These are phyloP conservation scores for Numida meleagris DNA, from an alignment of 2,113 vertebrate species.

Conservation along the genomic window DNA sequence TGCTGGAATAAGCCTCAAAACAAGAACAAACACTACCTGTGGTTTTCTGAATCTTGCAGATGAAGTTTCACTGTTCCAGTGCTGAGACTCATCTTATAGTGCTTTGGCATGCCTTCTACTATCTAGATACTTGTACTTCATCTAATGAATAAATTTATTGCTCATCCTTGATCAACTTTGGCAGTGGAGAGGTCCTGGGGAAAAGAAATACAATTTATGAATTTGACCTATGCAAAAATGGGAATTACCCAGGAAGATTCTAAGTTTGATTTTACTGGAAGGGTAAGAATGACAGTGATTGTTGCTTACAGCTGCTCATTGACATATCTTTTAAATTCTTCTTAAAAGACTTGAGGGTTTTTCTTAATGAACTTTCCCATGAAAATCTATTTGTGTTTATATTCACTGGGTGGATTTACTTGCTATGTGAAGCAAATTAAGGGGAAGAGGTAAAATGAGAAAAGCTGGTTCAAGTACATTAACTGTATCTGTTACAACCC, in stretches of 20 bases:
- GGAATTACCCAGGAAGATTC: conserved; percentile 15
- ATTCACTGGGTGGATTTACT: conserved; percentile 47
- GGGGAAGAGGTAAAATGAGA: not conserved
- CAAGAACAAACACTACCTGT: not conserved
- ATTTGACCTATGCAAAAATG: conserved; percentile 15
- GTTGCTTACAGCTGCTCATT: conserved; percentile 17
- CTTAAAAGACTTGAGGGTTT: not conserved
- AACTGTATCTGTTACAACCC: conserved; percentile 29
- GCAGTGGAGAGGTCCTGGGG: not conserved
- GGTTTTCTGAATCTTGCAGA: not conserved
- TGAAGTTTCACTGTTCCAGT: not conserved
- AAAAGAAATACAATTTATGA: not conserved
- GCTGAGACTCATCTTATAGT: not conserved
- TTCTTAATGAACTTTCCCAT: conserved; percentile 48
- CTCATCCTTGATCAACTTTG: not conserved
- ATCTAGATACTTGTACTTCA: not conserved
- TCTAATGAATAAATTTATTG: conserved; percentile 29
- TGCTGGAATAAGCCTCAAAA: not conserved
- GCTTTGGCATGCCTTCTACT: not conserved
- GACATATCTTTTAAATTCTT: not conserved
- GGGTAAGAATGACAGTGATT: not conserved
- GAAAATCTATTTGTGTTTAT: conserved; percentile 50
- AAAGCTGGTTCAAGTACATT: conserved; percentile 35
- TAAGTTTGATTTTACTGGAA: not conserved
- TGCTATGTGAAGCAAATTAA: not conserved